These are phyloP conservation scores for Scopus umbretta DNA, from an alignment of 2,113 vertebrate genomes.

Conservation along the genomic window DNA sequence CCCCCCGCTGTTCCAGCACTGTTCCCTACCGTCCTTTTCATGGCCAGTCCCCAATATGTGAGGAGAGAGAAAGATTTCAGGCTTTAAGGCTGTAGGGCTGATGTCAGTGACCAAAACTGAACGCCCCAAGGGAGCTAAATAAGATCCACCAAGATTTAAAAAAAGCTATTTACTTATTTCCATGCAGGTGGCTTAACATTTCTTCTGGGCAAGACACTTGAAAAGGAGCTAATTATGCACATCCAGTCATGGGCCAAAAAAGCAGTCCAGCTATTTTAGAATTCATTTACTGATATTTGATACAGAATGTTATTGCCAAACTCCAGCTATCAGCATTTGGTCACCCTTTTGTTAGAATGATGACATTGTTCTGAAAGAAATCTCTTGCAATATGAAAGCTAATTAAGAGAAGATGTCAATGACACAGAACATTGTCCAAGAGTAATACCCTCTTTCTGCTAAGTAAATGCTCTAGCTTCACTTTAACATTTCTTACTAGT, in stretches of 20 bases:
- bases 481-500: background rate
- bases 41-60: background rate
- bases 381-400: background rate
- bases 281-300: slow-evolving; percentile 22
- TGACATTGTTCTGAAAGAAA: slow-evolving; percentile 6
- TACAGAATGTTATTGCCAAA: background rate
- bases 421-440: background rate
- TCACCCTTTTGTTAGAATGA: slow-evolving; percentile 34
- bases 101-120: background rate
- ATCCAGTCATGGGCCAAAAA: slow-evolving; percentile 5
- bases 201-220: background rate
- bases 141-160: background rate
- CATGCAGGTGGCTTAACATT: slow-evolving; percentile 15
- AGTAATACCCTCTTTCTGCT: background rate
- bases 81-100: background rate
- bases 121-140: background rate
- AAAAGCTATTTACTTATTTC: background rate
- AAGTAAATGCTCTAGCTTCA: background rate
- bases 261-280: slow-evolving; percentile 33
- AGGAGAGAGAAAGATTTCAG: background rate
- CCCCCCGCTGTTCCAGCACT: background rate
- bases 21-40: background rate
- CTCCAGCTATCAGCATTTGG: slow-evolving; percentile 26
- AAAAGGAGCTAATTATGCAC: slow-evolving; percentile 26
- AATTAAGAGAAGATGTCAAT: background rate